Percentiles rank a stretch among this genome's conserved stretches.
These are phyloP conservation scores for Anguilla anguilla DNA, from an alignment of 2,797 vertebrate genomes.

Conservation along the genomic window DNA sequence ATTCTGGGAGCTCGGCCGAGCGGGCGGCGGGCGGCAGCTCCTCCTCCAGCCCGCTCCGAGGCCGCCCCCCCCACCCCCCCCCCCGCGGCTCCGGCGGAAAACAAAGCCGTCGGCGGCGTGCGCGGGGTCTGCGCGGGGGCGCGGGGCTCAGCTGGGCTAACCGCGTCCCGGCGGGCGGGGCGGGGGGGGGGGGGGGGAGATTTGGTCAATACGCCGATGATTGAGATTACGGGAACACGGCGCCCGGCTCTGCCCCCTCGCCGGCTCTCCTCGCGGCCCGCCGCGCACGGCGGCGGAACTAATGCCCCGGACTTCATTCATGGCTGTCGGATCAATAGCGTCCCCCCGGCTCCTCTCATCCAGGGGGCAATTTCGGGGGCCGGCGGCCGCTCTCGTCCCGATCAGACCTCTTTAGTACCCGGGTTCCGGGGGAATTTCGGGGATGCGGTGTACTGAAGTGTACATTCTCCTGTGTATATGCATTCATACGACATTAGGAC, in stretches of 20 bases:
- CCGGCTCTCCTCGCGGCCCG: constrained; percentile 64
- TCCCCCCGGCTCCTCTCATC: constrained; percentile 67
- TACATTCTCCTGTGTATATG: constrained; percentile 44
- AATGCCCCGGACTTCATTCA: constrained; percentile 75
- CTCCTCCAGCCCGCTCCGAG: neutral
- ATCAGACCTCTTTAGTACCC: constrained; percentile 45
- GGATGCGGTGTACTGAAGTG: constrained; percentile 29
- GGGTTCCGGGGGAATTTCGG: constrained; percentile 14
- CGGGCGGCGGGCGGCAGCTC: neutral
- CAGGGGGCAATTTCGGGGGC: constrained; percentile 65
- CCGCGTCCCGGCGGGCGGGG: constrained; percentile 57
- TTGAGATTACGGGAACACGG: constrained; percentile 61
- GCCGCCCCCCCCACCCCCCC: neutral
- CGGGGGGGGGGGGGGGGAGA: constrained; percentile 54
- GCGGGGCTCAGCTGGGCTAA: constrained; percentile 53
- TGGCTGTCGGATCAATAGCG: constrained; percentile 71
- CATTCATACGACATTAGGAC: constrained; percentile 36
- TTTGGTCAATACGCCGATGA: constrained; percentile 70
- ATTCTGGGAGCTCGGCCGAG: neutral
- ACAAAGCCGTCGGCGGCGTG: constrained; percentile 51
- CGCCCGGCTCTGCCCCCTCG: constrained; percentile 63
- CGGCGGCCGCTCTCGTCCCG: constrained; percentile 57
- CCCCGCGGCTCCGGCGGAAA: constrained; percentile 47
- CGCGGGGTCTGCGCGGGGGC: constrained; percentile 57
- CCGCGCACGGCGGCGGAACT: constrained; percentile 66